Evolutionary conservation across 2,113 vertebrate genomes (phyloP).

Genomic region (Dipodomys merriami): DNA sequence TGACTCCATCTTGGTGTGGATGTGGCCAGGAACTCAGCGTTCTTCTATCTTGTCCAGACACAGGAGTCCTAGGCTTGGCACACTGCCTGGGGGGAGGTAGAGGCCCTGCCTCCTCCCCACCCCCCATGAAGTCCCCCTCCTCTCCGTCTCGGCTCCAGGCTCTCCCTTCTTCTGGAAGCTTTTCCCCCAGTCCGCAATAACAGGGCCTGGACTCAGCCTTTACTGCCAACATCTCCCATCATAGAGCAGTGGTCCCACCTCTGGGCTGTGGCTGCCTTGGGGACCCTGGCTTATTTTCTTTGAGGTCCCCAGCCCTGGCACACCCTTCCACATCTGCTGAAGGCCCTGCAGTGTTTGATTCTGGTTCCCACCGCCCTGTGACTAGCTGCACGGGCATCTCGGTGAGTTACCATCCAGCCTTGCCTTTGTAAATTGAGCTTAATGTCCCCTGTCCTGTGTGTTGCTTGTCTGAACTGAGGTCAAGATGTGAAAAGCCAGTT

Average conservation of each 20-base stretch:
- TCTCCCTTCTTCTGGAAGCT: neutral
- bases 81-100: neutral
- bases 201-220: neutral
- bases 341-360: neutral
- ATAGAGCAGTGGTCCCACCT: neutral
- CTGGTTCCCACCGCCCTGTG: neutral
- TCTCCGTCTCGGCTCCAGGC: neutral
- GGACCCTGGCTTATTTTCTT: neutral
- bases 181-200: neutral
- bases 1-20: neutral
- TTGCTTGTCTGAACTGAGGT: neutral
- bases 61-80: fast-evolving
- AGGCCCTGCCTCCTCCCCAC: too few species aligned
- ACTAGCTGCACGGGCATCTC: neutral
- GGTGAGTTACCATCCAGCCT: neutral
- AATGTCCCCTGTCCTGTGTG: neutral
- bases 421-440: neutral
- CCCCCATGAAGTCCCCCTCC: neutral
- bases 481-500: neutral
- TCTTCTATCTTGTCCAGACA: neutral
- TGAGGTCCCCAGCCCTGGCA: neutral
- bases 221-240: too few species aligned
- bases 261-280: neutral
- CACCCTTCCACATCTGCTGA: neutral
- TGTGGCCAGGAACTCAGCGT: neutral